Base-by-base conservation (phyloP, 2,797 vertebrate species). In the Australoheros facetus region DNA sequence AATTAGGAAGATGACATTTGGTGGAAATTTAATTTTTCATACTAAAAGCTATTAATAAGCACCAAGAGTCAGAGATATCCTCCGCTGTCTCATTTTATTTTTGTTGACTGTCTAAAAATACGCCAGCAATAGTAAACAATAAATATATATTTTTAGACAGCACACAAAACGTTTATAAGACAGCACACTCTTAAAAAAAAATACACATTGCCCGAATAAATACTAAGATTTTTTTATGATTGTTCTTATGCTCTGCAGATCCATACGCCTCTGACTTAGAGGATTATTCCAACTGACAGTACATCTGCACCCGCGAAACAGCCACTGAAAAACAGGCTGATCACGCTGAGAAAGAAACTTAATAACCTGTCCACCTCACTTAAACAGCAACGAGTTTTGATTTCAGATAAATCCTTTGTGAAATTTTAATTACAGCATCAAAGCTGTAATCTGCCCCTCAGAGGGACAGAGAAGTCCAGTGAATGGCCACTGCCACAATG, bases 281-380 rank as follows among this genome's bases (percentile, higher is more conserved):
- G 81, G 89, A 82, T 91, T 89, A 93, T 93, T 86, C 73, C 87
- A 89, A 71, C 79, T 84, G 93, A 91, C 90, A 93, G 86, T 85
- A 79, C 86, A 81, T 90, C 82, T 91, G 87, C 86, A 73, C 59
- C 82, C n/a, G 75, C 34, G 79, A 85, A 91, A 84, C 81, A 60
- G 81, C 88, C 89, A 23, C 77, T 60, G 82, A 90, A 87, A 89
- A 86, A 86, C 85, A 79, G 90, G 89, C 77, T 79, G 89, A 87
- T 87, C 89, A 77, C 39, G 79, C 91, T 91, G 91, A 78, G 88
- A 88, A 84, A 70, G 85, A 83, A 91, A 91, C 84, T 87, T 91
- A 94, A 93, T 94, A 93, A 93, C 92, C 90, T 93, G 92, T 91
- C 93, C 6, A 59, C 66, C 77, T 90, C 83, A 58, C 87, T 92